phyloP scores from a whole-genome alignment of 2,888 invertebrate genomes.

The Diadegma fenestrale region DNA sequence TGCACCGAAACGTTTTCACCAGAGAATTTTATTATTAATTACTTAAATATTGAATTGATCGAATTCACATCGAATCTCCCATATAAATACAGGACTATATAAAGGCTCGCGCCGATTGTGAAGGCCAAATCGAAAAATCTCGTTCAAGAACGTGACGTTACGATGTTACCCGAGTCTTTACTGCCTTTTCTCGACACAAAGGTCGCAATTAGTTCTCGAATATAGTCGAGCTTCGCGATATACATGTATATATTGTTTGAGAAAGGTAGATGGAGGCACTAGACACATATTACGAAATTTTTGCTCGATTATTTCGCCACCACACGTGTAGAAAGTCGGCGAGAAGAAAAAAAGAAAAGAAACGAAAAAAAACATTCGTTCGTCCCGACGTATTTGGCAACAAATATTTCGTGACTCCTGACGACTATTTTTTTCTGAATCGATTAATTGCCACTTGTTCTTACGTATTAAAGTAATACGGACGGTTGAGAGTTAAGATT shows the following conservation, averaged over 20 bases:
- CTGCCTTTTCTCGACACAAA: slow-evolving; percentile 47
- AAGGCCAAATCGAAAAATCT: slow-evolving; percentile 60
- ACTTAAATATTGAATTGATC: background rate
- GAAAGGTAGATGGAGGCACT: slow-evolving; percentile 29
- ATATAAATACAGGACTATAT: slow-evolving; percentile 19
- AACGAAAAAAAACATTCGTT: slow-evolving; percentile 1
- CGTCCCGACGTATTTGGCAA: slow-evolving; percentile 25
- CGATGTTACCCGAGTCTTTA: slow-evolving; percentile 33
- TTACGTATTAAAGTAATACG: background rate
- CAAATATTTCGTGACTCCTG: slow-evolving; percentile 13
- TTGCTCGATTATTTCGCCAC: slow-evolving; percentile 20
- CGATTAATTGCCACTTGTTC: background rate
- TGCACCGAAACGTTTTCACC: background rate
- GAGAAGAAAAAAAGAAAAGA: background rate
- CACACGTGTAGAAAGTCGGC: slow-evolving; percentile 35
- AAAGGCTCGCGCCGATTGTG: slow-evolving; percentile 47
- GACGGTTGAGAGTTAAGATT: background rate
- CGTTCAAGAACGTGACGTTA: slow-evolving; percentile 57
- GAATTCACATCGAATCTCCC: slow-evolving; percentile 10
- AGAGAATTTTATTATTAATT: background rate
- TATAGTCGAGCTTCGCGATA: slow-evolving; percentile 5
- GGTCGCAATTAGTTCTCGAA: slow-evolving; percentile 44
- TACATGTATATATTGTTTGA: slow-evolving; percentile 18
- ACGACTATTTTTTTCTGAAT: slow-evolving; percentile 11
- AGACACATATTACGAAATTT: slow-evolving; percentile 31